Evolutionary conservation across 2,113 vertebrate genomes (phyloP), one percentile per base, ranked within the genome.

Genomic region (Pangasianodon gigas): DNA sequence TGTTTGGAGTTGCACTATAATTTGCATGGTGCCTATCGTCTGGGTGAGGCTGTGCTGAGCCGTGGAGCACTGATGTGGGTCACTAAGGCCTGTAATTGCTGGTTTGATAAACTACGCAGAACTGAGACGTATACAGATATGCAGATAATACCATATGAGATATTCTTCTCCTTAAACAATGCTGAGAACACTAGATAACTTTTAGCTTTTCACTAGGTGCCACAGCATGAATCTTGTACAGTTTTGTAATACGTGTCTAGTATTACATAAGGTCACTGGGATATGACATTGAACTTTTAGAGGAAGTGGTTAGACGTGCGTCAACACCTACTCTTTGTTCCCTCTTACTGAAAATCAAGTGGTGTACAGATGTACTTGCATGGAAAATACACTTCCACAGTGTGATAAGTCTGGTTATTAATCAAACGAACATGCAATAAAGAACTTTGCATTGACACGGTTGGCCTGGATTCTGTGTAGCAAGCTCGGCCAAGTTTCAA

Each of bases 11-110:
- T 90, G 87, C 81, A 90, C 92, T 93, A 91, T 92, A 94, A 94
- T 94, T 94, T 94, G 92, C 92, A 93, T 93, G 93, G 92, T 92
- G 92, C 92, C 92, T 90, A 84, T 85, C 84, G 92, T 94, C 93
- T 94, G 92, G 88, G 89, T 80, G 91, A 88, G 92, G 89, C 91
- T 87, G 60, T 85, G 69, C 77, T 89, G 88, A 80, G 87, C 87
- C 37, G 54, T 87, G 85, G 81, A 81, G 82, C 84, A 92, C 87
- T 88, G 88, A 85, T 85, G 91, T 90, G 85, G 92, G 77, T 89
- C 87, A 86, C 88, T 89, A 85, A 56, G 87, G 65, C 75, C 86
- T 60, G 67, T 91, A 92, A 92, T 92, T 90, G 89, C 77, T 89
- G 44, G 90, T 91, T 90, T 92, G 74, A 91, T 86, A 86, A 65